Conservation (phyloP, 2,888 invertebrate genomes). For the Aphidoletes aphidimyza region DNA sequence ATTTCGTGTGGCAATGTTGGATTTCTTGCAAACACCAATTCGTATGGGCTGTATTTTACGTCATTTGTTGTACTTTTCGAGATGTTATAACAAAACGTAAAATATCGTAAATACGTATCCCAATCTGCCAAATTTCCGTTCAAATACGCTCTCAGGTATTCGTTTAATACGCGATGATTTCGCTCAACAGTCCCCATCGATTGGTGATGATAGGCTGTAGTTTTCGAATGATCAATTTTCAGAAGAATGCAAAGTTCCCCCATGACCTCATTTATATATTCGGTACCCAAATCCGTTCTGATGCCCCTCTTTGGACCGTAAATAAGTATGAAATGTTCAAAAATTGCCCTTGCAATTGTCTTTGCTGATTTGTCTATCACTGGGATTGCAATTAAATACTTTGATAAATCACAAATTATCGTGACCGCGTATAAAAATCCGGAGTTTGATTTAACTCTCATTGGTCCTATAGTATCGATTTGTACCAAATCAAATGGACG, state of each 20-base stretch:
- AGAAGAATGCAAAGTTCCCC: background rate
- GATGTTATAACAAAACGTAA: slow-evolving; percentile 58
- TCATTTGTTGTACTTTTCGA: slow-evolving; percentile 56
- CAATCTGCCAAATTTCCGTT: slow-evolving; percentile 55
- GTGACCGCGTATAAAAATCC: background rate
- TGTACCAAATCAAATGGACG: background rate
- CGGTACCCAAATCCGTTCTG: slow-evolving; percentile 57
- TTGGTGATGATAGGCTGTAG: background rate
- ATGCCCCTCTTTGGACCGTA: slow-evolving; percentile 57
- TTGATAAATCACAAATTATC: slow-evolving; percentile 57
- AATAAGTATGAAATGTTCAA: slow-evolving; percentile 58
- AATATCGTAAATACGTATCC: slow-evolving; percentile 56
- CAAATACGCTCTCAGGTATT: slow-evolving; percentile 53
- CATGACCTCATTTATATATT: background rate
- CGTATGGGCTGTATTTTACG: slow-evolving; percentile 56
- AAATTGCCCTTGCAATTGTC: slow-evolving; percentile 58
- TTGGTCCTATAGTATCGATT: background rate
- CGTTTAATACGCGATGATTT: slow-evolving; percentile 55
- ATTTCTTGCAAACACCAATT: slow-evolving; percentile 57
- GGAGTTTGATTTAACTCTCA: background rate
- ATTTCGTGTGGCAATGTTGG: background rate
- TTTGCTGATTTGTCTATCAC: slow-evolving; percentile 59
- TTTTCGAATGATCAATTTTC: background rate
- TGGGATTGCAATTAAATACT: slow-evolving; percentile 58
- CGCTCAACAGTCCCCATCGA: background rate